Percentiles rank a stretch among this genome's conserved stretches.
These are phyloP conservation scores for Penelope pileata DNA, from an alignment of 2,113 vertebrate genomes.

Conservation along the genomic window DNA sequence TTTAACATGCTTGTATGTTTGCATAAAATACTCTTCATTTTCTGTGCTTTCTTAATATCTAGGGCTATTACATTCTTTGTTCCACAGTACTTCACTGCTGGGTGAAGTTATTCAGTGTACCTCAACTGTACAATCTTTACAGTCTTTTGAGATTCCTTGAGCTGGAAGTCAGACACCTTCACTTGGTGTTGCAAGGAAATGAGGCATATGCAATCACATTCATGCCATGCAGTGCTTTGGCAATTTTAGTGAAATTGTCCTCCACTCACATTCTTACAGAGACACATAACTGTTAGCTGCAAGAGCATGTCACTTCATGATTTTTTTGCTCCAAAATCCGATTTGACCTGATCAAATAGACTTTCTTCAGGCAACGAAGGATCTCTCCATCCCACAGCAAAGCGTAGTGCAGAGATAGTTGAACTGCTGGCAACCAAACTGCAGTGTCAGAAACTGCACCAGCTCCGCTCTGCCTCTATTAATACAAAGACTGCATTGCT, in stretches of 20 bases:
- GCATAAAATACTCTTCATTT: not conserved
- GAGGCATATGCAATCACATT: fast-evolving
- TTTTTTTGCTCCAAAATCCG: not conserved
- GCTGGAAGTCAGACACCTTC: not conserved
- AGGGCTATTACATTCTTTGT: not conserved
- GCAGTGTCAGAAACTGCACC: not conserved
- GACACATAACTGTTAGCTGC: not conserved
- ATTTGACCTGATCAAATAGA: not conserved
- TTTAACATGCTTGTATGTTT: not conserved
- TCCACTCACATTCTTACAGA: not conserved
- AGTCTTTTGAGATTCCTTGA: not conserved
- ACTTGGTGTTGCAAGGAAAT: not conserved
- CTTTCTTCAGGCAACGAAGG: not conserved
- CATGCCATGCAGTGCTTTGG: too few species aligned
- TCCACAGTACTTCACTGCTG: not conserved
- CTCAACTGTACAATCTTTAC: not conserved
- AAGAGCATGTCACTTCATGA: not conserved
- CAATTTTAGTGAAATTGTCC: not conserved
- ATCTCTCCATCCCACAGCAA: not conserved
- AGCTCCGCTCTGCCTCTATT: not conserved
- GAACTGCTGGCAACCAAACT: not conserved
- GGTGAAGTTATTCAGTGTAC: not conserved
- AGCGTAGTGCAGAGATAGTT: not conserved
- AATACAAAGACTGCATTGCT: not conserved
- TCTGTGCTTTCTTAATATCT: not conserved